Base-by-base conservation (phyloP, 2,888 invertebrate genomes). In the Panorpa germanica region DNA sequence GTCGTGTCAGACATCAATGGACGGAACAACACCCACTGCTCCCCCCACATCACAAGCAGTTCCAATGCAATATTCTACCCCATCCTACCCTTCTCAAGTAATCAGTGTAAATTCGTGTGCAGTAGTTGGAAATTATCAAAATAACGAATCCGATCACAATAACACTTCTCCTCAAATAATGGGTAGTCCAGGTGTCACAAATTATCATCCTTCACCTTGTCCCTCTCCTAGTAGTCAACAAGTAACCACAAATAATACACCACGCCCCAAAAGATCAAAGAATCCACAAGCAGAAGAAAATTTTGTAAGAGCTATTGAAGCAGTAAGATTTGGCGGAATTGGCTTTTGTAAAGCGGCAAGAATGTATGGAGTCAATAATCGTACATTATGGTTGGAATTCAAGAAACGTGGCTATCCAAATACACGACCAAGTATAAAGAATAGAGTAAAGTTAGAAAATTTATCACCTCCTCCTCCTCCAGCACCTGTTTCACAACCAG, bases 321-420 rank as follows among this genome's bases (percentile, higher is more conserved):
- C 81, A 1, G 82, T 82, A 1, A 65, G 81, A 36, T 73, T 70
- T 44, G 82, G 82, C 13, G 78, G 80, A 21, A 78, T 82, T 40
- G 82, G 82, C 3, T 82, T 82, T 52, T 82, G 82, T 52, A 81
- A 81, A 45, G 82, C 82, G 6, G 82, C 82, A 1, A 61, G 78
- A 29, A 66, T 80, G 55, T 82, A 76, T 50, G 82, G 82, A 17
- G 80, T 83, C 10, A 82, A 82, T 52, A 82, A 82, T 53, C 63
- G 82, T 33, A 82, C 82, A 1, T 57, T 83, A 3, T 82, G 82
- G 82, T 56, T 82, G 21, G 82, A 82, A 46, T 82, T 81, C 48
- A 81, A 78, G 45, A 80, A 78, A 50, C 69, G 76, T 25, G 82
- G 82, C 0, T 82, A 82, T 50, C 80, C 80, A 2, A 76, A 78